Evolutionary conservation across 1,140 invertebrate genomes (phyloP), one percentile per base, ranked within the genome.

Genomic region (Radopholus similis): DNA sequence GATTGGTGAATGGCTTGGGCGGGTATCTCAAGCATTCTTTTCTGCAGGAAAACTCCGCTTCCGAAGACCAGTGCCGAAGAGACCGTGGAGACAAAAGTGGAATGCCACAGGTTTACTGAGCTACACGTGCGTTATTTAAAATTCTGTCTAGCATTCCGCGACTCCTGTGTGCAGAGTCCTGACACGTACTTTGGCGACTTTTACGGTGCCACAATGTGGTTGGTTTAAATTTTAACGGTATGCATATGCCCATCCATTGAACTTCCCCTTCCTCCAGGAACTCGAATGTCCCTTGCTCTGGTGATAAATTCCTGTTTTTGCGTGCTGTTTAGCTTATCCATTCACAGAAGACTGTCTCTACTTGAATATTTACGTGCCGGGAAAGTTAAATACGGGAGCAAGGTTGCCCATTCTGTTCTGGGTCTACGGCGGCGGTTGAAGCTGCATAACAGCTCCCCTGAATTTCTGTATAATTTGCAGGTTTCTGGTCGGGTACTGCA

Each of bases 261-360:
- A 26, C 13, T 51, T 21, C 9, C 1, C 13, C 30, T 51, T 21
- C 23, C 4, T 51, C 11, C 15, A 51, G 47, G 47, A 62, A 62
- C 47, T 47, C 59, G 32, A 62, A 62, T 49, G 49, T 49, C 2
- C 59, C 59, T 13, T 62, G 40, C 47, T 62, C 59, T 40, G 59
- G 59, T 62, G 32, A 57, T 6, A n/a, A 94, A 93, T 83, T 90
- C 91, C 0, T 93, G 56, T 13, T 11, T 28, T 40, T 32, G 23
- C 28, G 42, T 0, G 35, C 18, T 26, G 13, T 30, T 28, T 6
- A 8, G 15, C 44, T 37, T 60, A 11, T 11, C n/a, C 18, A 21
- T 62, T 49, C 30, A 91, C 90, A 11, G 92, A 95, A 85, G 92
- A 95, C 82, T 95, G 92, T 81, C 85, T 95, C 0, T 95, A 94